Conservation (phyloP, 2,113 vertebrate genomes). For the Steatornis caripensis region DNA sequence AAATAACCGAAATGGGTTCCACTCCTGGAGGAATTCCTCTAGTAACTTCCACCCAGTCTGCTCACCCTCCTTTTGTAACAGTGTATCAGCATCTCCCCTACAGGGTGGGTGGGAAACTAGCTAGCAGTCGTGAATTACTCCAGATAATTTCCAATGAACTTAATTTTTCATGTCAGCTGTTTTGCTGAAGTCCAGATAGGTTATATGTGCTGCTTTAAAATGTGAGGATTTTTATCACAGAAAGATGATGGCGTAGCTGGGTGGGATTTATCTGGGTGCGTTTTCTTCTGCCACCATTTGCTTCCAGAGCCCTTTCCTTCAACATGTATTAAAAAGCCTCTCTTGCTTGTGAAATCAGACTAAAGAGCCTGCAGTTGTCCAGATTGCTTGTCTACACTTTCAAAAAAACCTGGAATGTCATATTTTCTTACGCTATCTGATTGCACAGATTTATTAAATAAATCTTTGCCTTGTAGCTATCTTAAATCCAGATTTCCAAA, state of each 20-base stretch:
- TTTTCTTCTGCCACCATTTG: background rate
- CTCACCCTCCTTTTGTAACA: background rate
- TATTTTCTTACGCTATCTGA: constrained; percentile 33
- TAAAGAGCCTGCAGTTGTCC: background rate
- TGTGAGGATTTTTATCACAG: constrained; percentile 10
- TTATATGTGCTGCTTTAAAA: background rate
- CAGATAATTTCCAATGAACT: background rate
- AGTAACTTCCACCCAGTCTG: background rate
- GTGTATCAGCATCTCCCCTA: background rate
- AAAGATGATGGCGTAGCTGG: background rate
- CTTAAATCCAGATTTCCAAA: background rate
- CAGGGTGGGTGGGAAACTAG: background rate
- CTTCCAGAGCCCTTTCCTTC: background rate
- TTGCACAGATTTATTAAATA: constrained; percentile 31
- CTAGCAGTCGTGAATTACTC: background rate
- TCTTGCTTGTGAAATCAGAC: background rate
- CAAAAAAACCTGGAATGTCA: background rate
- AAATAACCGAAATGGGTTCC: background rate
- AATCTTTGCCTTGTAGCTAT: constrained; percentile 14
- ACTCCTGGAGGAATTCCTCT: background rate
- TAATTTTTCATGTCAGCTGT: background rate
- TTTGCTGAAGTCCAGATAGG: background rate
- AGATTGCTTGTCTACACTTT: constrained; percentile 13
- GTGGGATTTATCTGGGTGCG: background rate
- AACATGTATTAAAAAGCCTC: background rate